phyloP scores from a whole-genome alignment of 2,113 vertebrate species.

The Petromus typicus region DNA sequence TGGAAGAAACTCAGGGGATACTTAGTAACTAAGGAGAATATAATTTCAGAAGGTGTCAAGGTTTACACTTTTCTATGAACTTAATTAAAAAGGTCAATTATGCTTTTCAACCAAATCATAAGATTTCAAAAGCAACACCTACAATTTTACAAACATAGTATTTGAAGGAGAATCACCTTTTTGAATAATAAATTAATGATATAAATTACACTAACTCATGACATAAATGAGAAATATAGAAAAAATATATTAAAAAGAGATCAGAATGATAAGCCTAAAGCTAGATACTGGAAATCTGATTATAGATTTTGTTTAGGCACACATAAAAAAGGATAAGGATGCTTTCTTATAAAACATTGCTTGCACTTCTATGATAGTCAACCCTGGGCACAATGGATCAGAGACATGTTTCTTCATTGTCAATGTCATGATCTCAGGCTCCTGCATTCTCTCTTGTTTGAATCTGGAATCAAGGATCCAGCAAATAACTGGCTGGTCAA shows the following conservation, averaged over 20 bases:
- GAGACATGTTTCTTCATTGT: not conserved
- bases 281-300: not conserved
- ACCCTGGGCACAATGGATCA: not conserved
- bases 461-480: not conserved
- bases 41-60: not conserved
- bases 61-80: not conserved
- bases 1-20: not conserved
- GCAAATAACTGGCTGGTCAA: not conserved
- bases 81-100: not conserved
- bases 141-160: not conserved
- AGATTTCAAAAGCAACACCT: not conserved
- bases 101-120: not conserved
- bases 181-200: not conserved
- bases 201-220: not conserved
- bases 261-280: not conserved
- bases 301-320: not conserved
- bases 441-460: not conserved
- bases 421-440: not conserved
- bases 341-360: not conserved
- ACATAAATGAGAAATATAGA: not conserved
- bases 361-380: not conserved
- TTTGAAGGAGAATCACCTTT: not conserved
- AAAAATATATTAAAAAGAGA: not conserved
- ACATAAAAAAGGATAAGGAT: conserved; percentile 2
- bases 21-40: not conserved